These are phyloP conservation scores for Sebastes nivosus DNA, from an alignment of 2,797 vertebrate species.

Conservation along the genomic window DNA sequence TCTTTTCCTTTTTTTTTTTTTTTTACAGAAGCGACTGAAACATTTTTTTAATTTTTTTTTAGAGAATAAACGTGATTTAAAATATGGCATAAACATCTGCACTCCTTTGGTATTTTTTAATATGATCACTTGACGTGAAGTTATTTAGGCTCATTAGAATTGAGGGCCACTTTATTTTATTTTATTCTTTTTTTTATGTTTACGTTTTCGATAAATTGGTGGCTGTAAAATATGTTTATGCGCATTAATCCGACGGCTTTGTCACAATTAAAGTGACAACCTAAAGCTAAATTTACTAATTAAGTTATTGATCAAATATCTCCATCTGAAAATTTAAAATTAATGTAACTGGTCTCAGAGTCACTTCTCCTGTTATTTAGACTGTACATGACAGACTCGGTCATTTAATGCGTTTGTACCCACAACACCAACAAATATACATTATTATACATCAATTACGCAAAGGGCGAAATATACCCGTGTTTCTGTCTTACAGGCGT, in stretches of 20 bases:
- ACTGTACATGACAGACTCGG: not conserved
- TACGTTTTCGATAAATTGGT: not conserved
- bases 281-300: not conserved
- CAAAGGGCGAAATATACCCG: not conserved
- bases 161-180: accelerated
- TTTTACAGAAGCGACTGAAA: not conserved
- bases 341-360: no score
- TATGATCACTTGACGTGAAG: no score
- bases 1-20: no score
- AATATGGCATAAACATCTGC: not conserved
- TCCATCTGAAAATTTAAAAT: not conserved
- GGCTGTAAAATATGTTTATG: not conserved
- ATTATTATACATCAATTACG: not conserved
- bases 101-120: not conserved
- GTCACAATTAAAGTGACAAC: not conserved
- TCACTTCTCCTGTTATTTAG: not conserved
- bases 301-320: not conserved
- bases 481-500: not conserved
- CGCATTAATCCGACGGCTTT: not conserved
- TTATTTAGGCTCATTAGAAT: not conserved
- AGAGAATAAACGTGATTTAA: not conserved
- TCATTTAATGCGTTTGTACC: not conserved
- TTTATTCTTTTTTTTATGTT: not conserved
- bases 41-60: not conserved
- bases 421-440: not conserved